Base-by-base conservation (phyloP, 30 jellyfish, hydroid and myxozoan genomes). In the Aurelia aurita complex sp. Pacific region DNA sequence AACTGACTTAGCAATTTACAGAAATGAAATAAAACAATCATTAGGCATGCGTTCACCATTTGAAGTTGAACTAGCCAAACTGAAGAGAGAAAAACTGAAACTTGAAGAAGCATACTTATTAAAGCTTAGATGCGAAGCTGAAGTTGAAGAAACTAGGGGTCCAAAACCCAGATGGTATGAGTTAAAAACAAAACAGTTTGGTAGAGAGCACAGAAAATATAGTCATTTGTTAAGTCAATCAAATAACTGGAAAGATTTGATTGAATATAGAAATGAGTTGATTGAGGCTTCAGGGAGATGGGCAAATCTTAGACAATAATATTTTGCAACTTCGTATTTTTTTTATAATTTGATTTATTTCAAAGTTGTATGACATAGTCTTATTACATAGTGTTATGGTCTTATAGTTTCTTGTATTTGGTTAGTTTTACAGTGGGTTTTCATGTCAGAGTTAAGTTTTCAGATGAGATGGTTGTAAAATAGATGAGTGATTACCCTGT, bases 101-200 rank as follows among this genome's bases (percentile, higher is more conserved):
- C 89, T 92, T 14, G 98, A 92, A 87, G 98, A 92, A 65, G 90
- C 96, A 7, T 87, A 92, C 62, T 61, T 92, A 35, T 40, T 87
- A 35, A 88, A 92, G 80, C 16, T 63, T 81, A 87, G 73, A 78
- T 92, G 98, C 67, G 69, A 87, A 55, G 90, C 86, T 13, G 98
- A 92, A 73, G 75, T 92, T 3, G 98, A 92, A 73, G 87, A 86
- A 42, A 92, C 98, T 18, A 68, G 98, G 66, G 97, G 96, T 19
- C 98, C 98, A 33, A 87, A 82, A 61, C 97, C 97, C 13, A 82
- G 69, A 68, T 92, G 98, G 98, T 92, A 92, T 83, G 98, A 92
- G 76, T 65, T 92, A 50, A 92, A 78, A 72, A 87, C 97, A 67
- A 92, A 83, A 53, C 92, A 81, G 38, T 92, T 92, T 54, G 75